Conservation (phyloP, 2,113 vertebrate genomes). For the Hirundichthys speculiger region DNA sequence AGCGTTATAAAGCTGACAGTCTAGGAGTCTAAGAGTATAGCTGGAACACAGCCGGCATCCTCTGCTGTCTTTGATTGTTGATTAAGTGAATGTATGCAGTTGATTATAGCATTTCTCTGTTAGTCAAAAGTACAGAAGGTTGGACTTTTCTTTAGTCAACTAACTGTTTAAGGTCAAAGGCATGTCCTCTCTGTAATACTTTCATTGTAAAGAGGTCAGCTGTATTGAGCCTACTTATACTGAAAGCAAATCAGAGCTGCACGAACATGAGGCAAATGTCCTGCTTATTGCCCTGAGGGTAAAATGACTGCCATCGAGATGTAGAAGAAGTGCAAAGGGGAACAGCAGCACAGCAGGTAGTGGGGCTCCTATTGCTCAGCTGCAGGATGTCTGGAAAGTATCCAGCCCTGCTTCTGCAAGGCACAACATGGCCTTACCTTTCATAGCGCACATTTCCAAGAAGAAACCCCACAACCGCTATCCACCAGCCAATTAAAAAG, state of each 20-base stretch:
- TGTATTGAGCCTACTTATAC: constrained; percentile 67
- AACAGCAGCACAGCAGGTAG: constrained; percentile 44
- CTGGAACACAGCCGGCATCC: too few relatives aligned
- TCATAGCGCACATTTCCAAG: constrained; percentile 56
- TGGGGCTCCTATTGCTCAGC: constrained; percentile 37
- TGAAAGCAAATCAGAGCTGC: constrained; percentile 41
- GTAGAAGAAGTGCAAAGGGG: constrained; percentile 20
- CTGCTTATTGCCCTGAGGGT: constrained; percentile 59
- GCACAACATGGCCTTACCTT: constrained; percentile 65
- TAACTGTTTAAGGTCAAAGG: constrained; percentile 56
- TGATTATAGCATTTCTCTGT: too few relatives aligned
- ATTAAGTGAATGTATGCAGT: too few relatives aligned
- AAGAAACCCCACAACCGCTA: constrained; percentile 56
- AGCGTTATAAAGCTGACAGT: too few relatives aligned
- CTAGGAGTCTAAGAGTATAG: too few relatives aligned
- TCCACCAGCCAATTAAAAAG: constrained; percentile 79
- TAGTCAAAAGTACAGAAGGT: not conserved
- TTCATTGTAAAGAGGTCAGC: constrained; percentile 58
- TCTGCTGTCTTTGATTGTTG: too few relatives aligned
- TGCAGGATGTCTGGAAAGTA: constrained; percentile 61
- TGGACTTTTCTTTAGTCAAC: constrained; percentile 17
- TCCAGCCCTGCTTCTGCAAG: constrained; percentile 48
- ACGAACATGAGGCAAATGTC: constrained; percentile 53
- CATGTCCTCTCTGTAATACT: constrained; percentile 51
- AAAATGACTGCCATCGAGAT: constrained; percentile 57